A percentile compares a stretch with the other conserved stretches of the same genome.
Conservation (phyloP, 2,888 invertebrate species). For the Calameuta idolon region DNA sequence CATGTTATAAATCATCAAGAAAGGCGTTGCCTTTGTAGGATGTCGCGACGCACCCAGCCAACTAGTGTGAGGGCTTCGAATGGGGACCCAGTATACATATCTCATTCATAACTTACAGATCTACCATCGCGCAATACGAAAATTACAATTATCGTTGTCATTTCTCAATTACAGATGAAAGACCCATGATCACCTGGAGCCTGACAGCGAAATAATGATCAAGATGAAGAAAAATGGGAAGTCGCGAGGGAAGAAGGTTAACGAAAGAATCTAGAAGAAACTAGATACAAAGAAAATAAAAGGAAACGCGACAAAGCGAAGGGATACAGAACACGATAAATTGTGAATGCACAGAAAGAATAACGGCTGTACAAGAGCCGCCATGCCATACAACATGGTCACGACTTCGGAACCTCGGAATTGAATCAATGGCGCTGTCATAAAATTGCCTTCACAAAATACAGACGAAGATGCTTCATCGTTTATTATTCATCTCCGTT, state of each 20-base stretch:
- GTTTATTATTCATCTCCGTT: neutral
- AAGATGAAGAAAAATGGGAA: neutral
- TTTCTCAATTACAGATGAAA: neutral
- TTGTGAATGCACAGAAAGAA: neutral
- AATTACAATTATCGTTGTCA: neutral
- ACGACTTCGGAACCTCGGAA: neutral
- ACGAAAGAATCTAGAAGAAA: neutral
- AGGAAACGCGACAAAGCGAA: neutral
- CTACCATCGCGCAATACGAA: neutral
- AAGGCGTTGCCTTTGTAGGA: neutral
- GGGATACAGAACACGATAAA: neutral
- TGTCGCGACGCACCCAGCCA: neutral
- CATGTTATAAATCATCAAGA: neutral
- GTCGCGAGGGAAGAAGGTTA: neutral
- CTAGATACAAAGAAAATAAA: neutral
- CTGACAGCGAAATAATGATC: neutral
- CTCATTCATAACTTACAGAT: neutral
- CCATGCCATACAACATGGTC: neutral
- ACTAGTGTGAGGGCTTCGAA: neutral
- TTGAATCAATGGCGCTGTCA: neutral
- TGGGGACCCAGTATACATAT: neutral
- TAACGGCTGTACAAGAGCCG: neutral
- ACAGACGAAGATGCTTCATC: neutral
- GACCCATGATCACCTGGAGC: neutral
- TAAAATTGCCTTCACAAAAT: neutral